A percentile compares a stretch with the other conserved stretches of the same genome.
Conservation (phyloP, 2,888 invertebrate genomes). For the Argyresthia goedartella region DNA sequence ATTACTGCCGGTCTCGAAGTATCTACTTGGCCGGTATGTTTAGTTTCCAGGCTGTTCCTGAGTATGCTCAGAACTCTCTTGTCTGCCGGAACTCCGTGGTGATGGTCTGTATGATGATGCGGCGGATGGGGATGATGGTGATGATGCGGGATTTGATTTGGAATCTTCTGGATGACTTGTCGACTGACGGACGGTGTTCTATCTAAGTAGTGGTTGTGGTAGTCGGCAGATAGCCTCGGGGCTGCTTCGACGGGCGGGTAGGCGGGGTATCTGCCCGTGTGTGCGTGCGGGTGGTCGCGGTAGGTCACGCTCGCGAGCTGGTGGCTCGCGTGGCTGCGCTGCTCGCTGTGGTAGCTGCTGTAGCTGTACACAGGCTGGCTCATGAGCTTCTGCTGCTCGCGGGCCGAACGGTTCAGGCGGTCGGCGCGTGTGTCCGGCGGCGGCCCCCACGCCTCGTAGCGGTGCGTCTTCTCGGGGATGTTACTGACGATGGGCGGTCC, state of each 20-base stretch:
- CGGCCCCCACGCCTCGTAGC: slow-evolving; percentile 58
- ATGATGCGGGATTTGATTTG: slow-evolving; percentile 50
- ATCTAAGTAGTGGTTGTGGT: slow-evolving; percentile 44
- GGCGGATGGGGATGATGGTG: too few relatives aligned
- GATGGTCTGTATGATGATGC: slow-evolving; percentile 36
- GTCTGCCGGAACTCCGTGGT: slow-evolving; percentile 70
- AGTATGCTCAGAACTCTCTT: slow-evolving; percentile 79
- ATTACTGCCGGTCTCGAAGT: slow-evolving; percentile 63
- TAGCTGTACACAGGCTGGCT: slow-evolving; percentile 58
- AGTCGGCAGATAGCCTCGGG: slow-evolving; percentile 39
- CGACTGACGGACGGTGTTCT: slow-evolving; percentile 36
- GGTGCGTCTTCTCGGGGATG: slow-evolving; percentile 62
- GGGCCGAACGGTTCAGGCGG: slow-evolving; percentile 39
- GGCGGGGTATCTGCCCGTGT: slow-evolving; percentile 42
- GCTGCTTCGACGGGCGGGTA: slow-evolving; percentile 34
- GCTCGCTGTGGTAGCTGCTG: slow-evolving; percentile 54
- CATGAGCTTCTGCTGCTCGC: slow-evolving; percentile 56
- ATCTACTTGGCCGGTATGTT: slow-evolving; percentile 65
- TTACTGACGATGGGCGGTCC: slow-evolving; percentile 50
- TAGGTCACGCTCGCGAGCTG: slow-evolving; percentile 17
- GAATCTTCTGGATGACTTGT: slow-evolving; percentile 51
- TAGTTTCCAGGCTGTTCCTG: slow-evolving; percentile 79
- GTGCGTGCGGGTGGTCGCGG: too few relatives aligned
- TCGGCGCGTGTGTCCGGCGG: slow-evolving; percentile 60
- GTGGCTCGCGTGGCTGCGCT: slow-evolving; percentile 48